Conservation (phyloP, 2,797 vertebrate genomes). For the Sardinella longiceps region DNA sequence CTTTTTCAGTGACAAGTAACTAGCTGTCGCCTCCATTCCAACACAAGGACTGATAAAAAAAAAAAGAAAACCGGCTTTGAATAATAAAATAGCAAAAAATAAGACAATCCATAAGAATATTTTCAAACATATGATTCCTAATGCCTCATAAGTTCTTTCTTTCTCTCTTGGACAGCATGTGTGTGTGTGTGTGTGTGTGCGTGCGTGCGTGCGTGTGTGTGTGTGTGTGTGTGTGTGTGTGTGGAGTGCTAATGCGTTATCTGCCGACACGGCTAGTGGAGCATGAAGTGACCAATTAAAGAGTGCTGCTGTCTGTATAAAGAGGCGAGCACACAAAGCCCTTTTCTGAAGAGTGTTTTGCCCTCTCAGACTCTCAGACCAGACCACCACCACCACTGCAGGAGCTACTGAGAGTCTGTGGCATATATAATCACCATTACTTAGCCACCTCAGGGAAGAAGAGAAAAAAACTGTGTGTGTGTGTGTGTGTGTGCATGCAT, state of each 20-base stretch:
- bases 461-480: no score
- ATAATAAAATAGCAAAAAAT: no score
- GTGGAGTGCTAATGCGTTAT: slow-evolving; percentile 36
- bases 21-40: no score
- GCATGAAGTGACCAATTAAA: slow-evolving; percentile 54
- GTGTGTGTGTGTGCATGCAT: no score
- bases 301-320: no score
- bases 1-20: no score
- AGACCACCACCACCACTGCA: neutral
- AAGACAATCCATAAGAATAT: no score
- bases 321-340: slow-evolving; percentile 25
- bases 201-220: no score
- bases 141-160: neutral
- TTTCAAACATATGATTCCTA: neutral
- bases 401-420: neutral
- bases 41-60: no score
- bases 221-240: slow-evolving; percentile 4
- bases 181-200: no score
- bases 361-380: no score
- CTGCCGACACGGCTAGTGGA: slow-evolving; percentile 52
- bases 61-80: no score
- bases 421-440: neutral
- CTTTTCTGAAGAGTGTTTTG: neutral
- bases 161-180: neutral
- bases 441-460: neutral